These are phyloP conservation scores for Sarcophaga caerulescens DNA, from an alignment of 2,888 invertebrate genomes.

Conservation along the genomic window DNA sequence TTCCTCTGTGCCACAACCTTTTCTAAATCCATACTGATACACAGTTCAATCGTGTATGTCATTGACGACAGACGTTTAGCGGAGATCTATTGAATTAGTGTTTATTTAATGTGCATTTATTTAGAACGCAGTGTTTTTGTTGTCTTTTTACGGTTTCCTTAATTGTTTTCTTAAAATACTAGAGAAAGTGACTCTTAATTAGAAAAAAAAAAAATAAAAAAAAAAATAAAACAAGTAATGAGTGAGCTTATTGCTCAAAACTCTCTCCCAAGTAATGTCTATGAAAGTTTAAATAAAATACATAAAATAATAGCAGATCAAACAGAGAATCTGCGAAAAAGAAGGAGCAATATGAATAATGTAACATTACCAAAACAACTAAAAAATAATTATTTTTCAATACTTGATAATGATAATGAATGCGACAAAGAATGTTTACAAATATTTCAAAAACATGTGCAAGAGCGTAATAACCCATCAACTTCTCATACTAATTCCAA, in stretches of 20 bases:
- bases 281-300: background rate
- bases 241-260: constrained; percentile 19
- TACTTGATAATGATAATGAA: constrained; percentile 6
- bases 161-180: background rate
- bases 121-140: background rate
- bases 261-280: background rate
- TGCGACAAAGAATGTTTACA: background rate
- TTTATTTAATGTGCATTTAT: constrained; percentile 15
- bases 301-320: background rate
- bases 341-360: constrained; percentile 18
- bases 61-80: too few species aligned
- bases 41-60: too few species aligned
- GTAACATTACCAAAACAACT: constrained; percentile 14
- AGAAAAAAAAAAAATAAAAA: too few species aligned
- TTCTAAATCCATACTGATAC: too few species aligned
- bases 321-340: constrained; percentile 9
- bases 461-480: constrained; percentile 8
- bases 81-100: too few species aligned
- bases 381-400: constrained; percentile 10
- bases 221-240: constrained; percentile 1
- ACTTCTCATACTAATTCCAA: too few species aligned
- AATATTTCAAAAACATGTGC: constrained; percentile 11
- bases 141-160: background rate
- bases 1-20: too few species aligned
- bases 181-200: constrained; percentile 15